These are phyloP conservation scores for Harpalus rufipes DNA, from an alignment of 2,888 invertebrate genomes.

Conservation along the genomic window DNA sequence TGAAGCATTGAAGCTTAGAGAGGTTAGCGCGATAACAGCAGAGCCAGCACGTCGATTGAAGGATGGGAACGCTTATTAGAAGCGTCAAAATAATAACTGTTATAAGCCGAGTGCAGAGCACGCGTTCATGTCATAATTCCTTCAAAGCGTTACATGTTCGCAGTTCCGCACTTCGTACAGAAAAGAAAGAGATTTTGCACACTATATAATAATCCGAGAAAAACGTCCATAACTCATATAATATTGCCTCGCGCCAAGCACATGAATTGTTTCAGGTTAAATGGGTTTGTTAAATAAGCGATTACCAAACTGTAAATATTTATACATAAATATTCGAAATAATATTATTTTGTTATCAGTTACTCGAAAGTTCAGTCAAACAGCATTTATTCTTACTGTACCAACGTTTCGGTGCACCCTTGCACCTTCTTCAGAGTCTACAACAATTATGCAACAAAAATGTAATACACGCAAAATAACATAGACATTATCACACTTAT, in stretches of 20 bases:
- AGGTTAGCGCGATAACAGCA: constrained; percentile 6
- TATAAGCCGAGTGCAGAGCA: constrained; percentile 20
- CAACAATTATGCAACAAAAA: too few relatives aligned
- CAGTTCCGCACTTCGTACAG: constrained; percentile 39
- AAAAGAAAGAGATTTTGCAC: constrained; percentile 8
- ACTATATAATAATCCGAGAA: not conserved
- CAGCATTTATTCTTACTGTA: too few relatives aligned
- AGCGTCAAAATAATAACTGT: constrained; percentile 53
- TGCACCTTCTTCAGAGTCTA: too few relatives aligned
- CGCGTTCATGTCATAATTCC: constrained; percentile 51
- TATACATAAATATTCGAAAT: too few relatives aligned
- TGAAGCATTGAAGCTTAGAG: not conserved
- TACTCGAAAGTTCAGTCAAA: too few relatives aligned
- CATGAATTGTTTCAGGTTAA: not conserved
- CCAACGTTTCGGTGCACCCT: too few relatives aligned
- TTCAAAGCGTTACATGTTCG: constrained; percentile 22
- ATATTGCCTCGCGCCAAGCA: not conserved
- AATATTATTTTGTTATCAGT: too few relatives aligned
- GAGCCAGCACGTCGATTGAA: constrained; percentile 21
- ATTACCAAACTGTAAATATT: too few relatives aligned
- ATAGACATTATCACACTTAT: too few relatives aligned
- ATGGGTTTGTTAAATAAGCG: too few relatives aligned
- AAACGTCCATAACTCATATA: not conserved
- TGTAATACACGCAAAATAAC: too few relatives aligned
- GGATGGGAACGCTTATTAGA: constrained; percentile 48